Evolutionary conservation across 2,888 invertebrate genomes (phyloP).

Genomic region (Dicycla oo): DNA sequence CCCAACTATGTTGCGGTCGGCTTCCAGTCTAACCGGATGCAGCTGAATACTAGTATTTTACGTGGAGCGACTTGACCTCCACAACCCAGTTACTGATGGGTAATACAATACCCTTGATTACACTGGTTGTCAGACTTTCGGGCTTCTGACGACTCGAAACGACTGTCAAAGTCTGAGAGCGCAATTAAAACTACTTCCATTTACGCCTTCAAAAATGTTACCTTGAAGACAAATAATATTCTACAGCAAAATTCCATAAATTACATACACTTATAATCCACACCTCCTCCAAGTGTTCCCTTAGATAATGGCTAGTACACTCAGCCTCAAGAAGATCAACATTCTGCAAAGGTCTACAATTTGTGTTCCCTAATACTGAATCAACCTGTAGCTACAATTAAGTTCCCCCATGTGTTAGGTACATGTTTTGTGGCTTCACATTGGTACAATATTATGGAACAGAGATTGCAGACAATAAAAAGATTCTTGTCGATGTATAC

Average conservation of each 20-base stretch:
- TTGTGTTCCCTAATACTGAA: not conserved
- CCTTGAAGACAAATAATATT: conserved; percentile 30
- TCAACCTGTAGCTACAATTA: not conserved
- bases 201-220: not conserved
- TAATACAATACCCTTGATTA: too few relatives aligned
- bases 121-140: too few relatives aligned
- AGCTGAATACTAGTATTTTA: too few relatives aligned
- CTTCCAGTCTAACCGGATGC: too few relatives aligned
- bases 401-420: not conserved
- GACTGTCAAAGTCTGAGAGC: too few relatives aligned
- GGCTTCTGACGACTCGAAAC: too few relatives aligned
- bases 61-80: too few relatives aligned
- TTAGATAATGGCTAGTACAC: conserved; percentile 40
- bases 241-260: conserved; percentile 14
- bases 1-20: too few relatives aligned
- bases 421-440: not conserved
- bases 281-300: conserved; percentile 27
- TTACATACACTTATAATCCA: conserved; percentile 38
- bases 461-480: not conserved
- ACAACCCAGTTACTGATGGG: too few relatives aligned
- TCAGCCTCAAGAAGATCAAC: not conserved
- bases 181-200: not conserved
- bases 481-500: not conserved
- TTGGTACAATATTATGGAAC: not conserved
- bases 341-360: too few relatives aligned